Evolutionary conservation across 1,140 invertebrate genomes (phyloP), one percentile per base, ranked within the genome.

Genomic region (Drosophila saltans): DNA sequence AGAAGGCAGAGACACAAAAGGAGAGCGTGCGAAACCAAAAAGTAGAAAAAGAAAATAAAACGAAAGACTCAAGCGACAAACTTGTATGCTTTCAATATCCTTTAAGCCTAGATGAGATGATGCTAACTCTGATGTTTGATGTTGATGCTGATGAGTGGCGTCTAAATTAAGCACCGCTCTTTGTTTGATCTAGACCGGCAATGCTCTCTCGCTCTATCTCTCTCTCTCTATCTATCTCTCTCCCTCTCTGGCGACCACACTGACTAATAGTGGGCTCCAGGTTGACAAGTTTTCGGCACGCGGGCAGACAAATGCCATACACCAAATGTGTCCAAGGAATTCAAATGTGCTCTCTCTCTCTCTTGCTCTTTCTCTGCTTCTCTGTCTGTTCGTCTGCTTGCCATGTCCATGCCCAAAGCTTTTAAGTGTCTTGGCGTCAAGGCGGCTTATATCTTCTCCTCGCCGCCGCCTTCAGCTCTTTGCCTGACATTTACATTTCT

Each of bases 241-340:
- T 36, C 33, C 33, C 26, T n/a, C 30, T 45, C 11, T 48, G 28
- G 30, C 71, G 71, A 72, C 78, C 68, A 80, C 77, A 82, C 74
- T 43, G 60, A 56, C 56, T 65, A 55, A 28, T 57, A 63, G 65
- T 58, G 61, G 68, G 55, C 16, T 52, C 57, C 73, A 69, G 74
- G 16, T 16, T 84, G 90, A 91, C 90, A 91, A 91, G 85, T 90
- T 91, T 91, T 91, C 84, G 89, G 90, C 90, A 91, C 90, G 90
- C 84, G 89, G 89, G 75, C 80, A 82, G 71, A 91, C 89, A 81
- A 81, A 91, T 91, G 89, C 81, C 84, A 69, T 62, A 55, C 58
- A 39, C 30, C 43, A 36, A 52, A 52, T 40, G 64, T 63, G 66
- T 60, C 66, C 33, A 69, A 64, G 72, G 77, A 75, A 79, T 79